Conservation (phyloP, 1,140 invertebrate species). For the Triops longicaudatus region DNA sequence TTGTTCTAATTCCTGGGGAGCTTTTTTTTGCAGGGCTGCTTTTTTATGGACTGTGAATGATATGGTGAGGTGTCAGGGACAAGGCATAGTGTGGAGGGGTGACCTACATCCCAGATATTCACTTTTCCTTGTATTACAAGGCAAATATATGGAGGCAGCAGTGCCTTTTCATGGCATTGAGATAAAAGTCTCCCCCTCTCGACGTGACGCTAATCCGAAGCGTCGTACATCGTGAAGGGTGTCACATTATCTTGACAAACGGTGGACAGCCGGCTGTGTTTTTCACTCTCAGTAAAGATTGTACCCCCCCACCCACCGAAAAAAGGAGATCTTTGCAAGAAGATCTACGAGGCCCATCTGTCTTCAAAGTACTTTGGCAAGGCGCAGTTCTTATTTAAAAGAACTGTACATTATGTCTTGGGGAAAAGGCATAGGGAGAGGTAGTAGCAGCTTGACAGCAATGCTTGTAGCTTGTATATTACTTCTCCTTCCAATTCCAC, state of each 20-base stretch:
- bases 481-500: constrained; percentile 4
- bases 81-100: neutral
- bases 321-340: neutral
- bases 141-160: neutral
- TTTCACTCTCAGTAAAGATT: neutral
- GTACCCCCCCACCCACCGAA: neutral
- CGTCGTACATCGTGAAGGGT: constrained; percentile 14
- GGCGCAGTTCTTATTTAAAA: constrained; percentile 4
- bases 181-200: neutral
- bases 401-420: neutral
- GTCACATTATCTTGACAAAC: constrained; percentile 15
- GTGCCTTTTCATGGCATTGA: neutral
- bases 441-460: neutral
- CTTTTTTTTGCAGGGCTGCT: too few species aligned
- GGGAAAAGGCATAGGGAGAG: neutral
- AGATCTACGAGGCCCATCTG: neutral
- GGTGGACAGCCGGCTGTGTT: constrained; percentile 13
- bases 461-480: constrained; percentile 7
- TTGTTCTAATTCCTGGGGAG: too few species aligned
- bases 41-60: too few species aligned
- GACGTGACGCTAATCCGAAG: constrained; percentile 14
- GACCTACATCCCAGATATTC: constrained; percentile 11
- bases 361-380: constrained; percentile 15
- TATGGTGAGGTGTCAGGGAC: too few species aligned
- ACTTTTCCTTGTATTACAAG: constrained; percentile 12